These are phyloP conservation scores for Tenrec ecaudatus DNA, from an alignment of 2,113 vertebrate species.

Conservation along the genomic window DNA sequence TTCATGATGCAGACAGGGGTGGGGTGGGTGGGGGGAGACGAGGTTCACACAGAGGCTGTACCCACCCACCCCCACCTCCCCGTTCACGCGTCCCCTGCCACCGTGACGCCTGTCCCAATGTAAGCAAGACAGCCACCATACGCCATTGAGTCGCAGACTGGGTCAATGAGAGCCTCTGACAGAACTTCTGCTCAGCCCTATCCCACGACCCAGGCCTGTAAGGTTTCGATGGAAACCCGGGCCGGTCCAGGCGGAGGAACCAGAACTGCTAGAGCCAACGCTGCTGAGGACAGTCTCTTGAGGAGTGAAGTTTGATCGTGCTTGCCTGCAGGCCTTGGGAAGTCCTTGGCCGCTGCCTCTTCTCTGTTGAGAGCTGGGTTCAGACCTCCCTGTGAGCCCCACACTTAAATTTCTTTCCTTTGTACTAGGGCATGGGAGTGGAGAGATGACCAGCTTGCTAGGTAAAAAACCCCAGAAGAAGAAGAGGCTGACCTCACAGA, in stretches of 20 bases:
- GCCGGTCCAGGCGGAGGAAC: background rate
- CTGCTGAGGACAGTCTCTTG: background rate
- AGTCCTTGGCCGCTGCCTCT: background rate
- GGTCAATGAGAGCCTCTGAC: background rate
- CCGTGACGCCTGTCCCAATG: background rate
- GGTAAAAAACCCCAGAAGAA: background rate
- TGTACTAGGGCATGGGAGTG: background rate
- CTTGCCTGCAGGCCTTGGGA: fast-evolving
- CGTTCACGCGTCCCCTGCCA: fast-evolving
- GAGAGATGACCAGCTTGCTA: background rate
- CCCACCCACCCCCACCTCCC: too few relatives aligned
- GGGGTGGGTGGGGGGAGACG: background rate
- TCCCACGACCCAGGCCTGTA: background rate
- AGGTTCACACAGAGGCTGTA: fast-evolving
- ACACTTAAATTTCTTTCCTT: background rate
- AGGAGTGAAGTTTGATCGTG: background rate
- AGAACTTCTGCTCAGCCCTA: background rate
- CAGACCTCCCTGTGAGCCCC: background rate
- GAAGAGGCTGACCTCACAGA: background rate
- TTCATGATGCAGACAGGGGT: background rate
- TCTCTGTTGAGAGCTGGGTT: background rate
- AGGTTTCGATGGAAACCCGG: background rate
- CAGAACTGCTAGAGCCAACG: background rate
- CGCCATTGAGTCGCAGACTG: fast-evolving
- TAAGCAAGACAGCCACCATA: fast-evolving